Evolutionary conservation across 2,113 vertebrate species (phyloP).

Genomic region (Pedetes capensis): DNA sequence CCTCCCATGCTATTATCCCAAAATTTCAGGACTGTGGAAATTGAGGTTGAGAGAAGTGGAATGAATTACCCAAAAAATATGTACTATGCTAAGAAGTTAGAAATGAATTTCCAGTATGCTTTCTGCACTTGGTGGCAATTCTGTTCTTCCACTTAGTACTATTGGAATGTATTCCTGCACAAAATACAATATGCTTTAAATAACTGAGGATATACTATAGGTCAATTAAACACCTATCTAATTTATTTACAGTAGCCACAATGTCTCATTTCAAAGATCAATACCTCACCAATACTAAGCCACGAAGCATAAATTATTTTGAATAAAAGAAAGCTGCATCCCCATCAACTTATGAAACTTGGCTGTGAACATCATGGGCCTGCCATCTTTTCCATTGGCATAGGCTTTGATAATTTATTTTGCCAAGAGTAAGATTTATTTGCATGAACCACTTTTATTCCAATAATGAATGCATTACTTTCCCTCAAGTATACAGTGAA

Average conservation of each 20-base stretch:
- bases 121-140: background rate
- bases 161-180: background rate
- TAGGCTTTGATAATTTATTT: conserved; percentile 66
- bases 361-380: conserved; percentile 9
- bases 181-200: conserved; percentile 12
- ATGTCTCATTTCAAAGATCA: conserved; percentile 41
- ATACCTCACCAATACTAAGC: conserved; percentile 13
- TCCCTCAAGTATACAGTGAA: conserved; percentile 53
- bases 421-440: conserved; percentile 62
- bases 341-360: conserved; percentile 4
- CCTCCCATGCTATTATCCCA: conserved; percentile 5
- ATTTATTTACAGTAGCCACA: conserved; percentile 51
- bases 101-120: background rate
- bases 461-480: conserved; percentile 69
- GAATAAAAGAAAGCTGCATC: conserved; percentile 21
- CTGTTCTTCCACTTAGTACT: background rate
- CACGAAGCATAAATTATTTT: conserved; percentile 58
- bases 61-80: background rate
- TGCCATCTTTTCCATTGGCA: conserved; percentile 48
- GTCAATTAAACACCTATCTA: conserved; percentile 36
- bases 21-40: conserved; percentile 47
- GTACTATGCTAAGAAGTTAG: background rate
- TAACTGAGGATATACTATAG: background rate
- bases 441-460: conserved; percentile 50
- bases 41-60: background rate